Evolutionary conservation across 2,113 vertebrate species (phyloP).

Genomic region (Phalacrocorax carbo): DNA sequence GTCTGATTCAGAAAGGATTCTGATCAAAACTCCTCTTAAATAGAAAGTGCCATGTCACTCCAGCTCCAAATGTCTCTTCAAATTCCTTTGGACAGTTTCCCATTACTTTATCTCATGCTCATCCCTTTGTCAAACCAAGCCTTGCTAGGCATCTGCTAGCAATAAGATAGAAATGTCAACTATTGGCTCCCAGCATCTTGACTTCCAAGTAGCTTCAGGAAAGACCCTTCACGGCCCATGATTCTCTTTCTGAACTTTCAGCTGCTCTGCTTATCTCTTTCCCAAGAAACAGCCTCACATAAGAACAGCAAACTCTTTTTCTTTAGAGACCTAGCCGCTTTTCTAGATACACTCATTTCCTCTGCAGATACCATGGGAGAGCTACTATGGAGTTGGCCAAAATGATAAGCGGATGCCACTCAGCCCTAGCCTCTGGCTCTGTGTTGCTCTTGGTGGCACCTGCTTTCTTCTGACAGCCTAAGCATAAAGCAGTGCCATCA

Average conservation of each 20-base stretch:
- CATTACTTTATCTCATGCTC: not conserved
- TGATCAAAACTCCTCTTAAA: not conserved
- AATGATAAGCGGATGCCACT: not conserved
- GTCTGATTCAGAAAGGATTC: not conserved
- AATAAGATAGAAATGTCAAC: not conserved
- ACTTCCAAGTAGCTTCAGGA: not conserved
- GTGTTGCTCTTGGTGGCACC: fast-evolving
- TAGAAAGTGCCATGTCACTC: not conserved
- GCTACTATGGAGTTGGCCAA: not conserved
- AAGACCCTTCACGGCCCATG: not conserved
- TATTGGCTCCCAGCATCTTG: not conserved
- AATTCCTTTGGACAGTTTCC: not conserved
- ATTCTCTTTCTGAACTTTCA: not conserved
- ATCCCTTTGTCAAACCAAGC: not conserved
- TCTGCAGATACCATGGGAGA: not conserved
- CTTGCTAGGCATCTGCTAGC: not conserved
- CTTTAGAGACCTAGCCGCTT: not conserved
- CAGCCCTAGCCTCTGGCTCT: not conserved
- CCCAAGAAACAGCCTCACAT: not conserved
- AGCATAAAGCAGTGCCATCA: not conserved
- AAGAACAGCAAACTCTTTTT: not conserved
- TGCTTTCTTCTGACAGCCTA: not conserved
- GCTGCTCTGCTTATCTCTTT: not conserved
- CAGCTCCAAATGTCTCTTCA: not conserved
- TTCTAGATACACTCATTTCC: not conserved